These are phyloP conservation scores for Aldrovandia affinis DNA, from an alignment of 2,797 vertebrate species.

Conservation along the genomic window DNA sequence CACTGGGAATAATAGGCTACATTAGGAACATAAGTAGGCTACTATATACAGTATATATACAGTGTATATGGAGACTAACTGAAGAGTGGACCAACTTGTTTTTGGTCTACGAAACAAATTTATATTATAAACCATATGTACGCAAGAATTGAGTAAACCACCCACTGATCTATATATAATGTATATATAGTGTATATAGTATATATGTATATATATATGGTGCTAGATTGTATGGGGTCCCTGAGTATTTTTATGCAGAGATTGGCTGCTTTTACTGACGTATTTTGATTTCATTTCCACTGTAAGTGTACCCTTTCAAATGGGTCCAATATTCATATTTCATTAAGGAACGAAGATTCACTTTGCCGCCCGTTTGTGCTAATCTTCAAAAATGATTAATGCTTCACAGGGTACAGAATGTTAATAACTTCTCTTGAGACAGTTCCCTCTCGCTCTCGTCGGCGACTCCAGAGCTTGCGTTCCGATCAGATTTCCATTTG, in stretches of 20 bases:
- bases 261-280: neutral
- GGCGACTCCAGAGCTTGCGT: neutral
- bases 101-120: too few species aligned
- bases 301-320: neutral
- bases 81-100: too few species aligned
- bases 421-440: slow-evolving; percentile 14
- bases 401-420: neutral
- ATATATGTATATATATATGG: too few species aligned
- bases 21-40: neutral
- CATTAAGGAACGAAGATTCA: neutral
- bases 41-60: too few species aligned
- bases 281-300: neutral
- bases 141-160: too few species aligned
- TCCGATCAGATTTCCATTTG: neutral
- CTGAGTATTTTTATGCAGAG: neutral
- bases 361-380: neutral
- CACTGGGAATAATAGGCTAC: too few species aligned
- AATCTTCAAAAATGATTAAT: neutral
- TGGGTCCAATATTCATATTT: neutral
- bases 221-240: neutral
- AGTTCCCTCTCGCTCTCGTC: neutral
- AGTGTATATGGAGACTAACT: too few species aligned
- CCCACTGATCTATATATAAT: too few species aligned
- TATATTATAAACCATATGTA: too few species aligned
- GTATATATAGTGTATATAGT: too few species aligned